Evolutionary conservation across 2,113 vertebrate genomes (phyloP), one percentile per base, ranked within the genome.

Genomic region (Tachysurus vachellii): DNA sequence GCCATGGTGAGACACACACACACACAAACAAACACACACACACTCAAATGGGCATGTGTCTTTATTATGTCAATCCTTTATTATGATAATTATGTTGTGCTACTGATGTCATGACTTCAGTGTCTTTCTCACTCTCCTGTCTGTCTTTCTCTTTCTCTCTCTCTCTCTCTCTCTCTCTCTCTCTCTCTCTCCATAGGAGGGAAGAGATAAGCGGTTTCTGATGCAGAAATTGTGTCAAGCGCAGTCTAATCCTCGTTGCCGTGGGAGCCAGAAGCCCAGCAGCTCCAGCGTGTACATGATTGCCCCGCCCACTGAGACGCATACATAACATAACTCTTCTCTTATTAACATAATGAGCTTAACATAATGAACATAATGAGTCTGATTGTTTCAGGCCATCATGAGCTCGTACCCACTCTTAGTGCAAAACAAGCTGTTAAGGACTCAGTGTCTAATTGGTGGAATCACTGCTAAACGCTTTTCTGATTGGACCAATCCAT

Each of bases 1-100:
- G 93, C 76, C 54, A 93, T 97, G 97, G 98, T 99, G 92, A 95
- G 97, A 91, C 28, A 83, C 31, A 54, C 9, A 56, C 56, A 68
- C 19, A 61, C 13, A 57, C 44, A 71, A 42, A 50, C 42, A 73
- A 56, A 47, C 26, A 53, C 47, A 8, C 61, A 5, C 80, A 9
- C 64, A 28, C 10, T 50, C 31, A 70, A 3, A 26, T 23, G 1
- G 2, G 12, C 64, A 31, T 68, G 64, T 68, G 64, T 6, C 64
- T 1, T 36, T 36, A 36, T 36, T 36, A 6, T 16, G 16, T 31
- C 28, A 31, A 17, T 68, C 66, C 66, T 68, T 31, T 36, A 28
- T 66, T 28, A 64, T 14, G 6, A 36, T n/a, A 36, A 23, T 26
- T 26, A 26, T 59, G 57, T 59, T 57, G 56, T 50, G 56, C 56